These are phyloP conservation scores for Nasua narica DNA, from an alignment of 2,797 vertebrate genomes.

Conservation along the genomic window DNA sequence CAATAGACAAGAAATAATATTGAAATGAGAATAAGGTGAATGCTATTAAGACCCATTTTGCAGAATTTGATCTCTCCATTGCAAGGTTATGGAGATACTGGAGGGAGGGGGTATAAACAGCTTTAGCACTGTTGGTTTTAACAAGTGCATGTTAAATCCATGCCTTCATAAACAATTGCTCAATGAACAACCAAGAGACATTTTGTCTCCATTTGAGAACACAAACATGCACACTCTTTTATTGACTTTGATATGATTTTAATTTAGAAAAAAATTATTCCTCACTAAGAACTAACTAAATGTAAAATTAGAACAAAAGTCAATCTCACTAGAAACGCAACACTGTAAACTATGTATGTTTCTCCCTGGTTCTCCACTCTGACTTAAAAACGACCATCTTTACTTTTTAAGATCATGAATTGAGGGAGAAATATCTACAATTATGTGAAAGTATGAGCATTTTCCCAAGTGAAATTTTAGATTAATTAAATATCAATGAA, in stretches of 20 bases:
- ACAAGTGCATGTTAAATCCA: neutral
- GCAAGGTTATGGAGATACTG: neutral
- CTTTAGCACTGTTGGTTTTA: neutral
- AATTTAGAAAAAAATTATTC: neutral
- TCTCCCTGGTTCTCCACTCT: neutral
- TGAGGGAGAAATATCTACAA: neutral
- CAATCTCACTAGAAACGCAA: neutral
- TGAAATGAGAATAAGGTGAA: neutral
- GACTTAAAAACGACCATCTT: neutral
- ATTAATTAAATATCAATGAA: neutral
- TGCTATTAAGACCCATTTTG: neutral
- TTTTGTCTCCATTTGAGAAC: neutral
- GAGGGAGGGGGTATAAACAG: neutral
- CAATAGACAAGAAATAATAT: neutral
- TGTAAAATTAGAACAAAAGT: neutral
- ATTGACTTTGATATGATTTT: neutral
- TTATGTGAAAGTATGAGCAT: neutral
- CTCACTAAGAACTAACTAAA: neutral
- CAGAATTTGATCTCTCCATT: neutral
- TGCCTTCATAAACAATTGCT: neutral
- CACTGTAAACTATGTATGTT: neutral
- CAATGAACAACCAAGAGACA: neutral
- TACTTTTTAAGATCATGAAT: neutral
- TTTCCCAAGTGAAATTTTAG: neutral
- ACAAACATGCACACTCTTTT: neutral